phyloP scores from a whole-genome alignment of 2,113 vertebrate genomes.

The Tragelaphus scriptus region DNA sequence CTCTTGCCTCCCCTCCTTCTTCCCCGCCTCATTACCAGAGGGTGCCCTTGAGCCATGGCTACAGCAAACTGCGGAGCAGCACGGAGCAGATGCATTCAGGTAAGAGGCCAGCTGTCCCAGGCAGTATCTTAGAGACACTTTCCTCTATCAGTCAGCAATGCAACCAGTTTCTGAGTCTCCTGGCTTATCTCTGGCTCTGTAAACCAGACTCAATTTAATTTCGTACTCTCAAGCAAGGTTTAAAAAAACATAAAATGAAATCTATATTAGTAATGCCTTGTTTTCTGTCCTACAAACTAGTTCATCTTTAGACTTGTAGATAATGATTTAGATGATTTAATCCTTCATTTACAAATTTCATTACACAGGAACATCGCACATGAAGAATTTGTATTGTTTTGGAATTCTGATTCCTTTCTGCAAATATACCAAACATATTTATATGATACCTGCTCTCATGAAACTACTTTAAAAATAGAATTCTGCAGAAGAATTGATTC shows the following conservation, averaged over 20 bases:
- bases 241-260: slow-evolving; percentile 22
- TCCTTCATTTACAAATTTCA: slow-evolving; percentile 11
- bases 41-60: slow-evolving; percentile 80
- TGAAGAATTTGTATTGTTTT: slow-evolving; percentile 15
- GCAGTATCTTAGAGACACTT: slow-evolving; percentile 1
- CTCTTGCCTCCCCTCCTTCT: slow-evolving; percentile 85
- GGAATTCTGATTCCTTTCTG: slow-evolving; percentile 31
- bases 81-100: slow-evolving; percentile 83
- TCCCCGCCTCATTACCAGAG: slow-evolving; percentile 86
- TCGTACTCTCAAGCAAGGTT: slow-evolving; percentile 50
- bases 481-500: not conserved
- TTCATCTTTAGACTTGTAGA: slow-evolving; percentile 55
- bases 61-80: slow-evolving; percentile 82
- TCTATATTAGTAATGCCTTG: slow-evolving; percentile 30
- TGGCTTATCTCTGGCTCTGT: slow-evolving; percentile 50
- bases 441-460: slow-evolving; percentile 18
- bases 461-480: slow-evolving; percentile 31
- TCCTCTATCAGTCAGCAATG: slow-evolving; percentile 55
- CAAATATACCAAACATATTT: not conserved
- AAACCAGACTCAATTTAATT: slow-evolving; percentile 60
- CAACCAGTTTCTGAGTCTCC: slow-evolving; percentile 61
- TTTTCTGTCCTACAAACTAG: slow-evolving; percentile 49
- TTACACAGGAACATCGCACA: not conserved
- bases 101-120: slow-evolving; percentile 65
- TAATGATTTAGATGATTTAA: slow-evolving; percentile 49